Base-by-base conservation (phyloP, 2,113 vertebrate species). In the Tauraco erythrolophus region DNA sequence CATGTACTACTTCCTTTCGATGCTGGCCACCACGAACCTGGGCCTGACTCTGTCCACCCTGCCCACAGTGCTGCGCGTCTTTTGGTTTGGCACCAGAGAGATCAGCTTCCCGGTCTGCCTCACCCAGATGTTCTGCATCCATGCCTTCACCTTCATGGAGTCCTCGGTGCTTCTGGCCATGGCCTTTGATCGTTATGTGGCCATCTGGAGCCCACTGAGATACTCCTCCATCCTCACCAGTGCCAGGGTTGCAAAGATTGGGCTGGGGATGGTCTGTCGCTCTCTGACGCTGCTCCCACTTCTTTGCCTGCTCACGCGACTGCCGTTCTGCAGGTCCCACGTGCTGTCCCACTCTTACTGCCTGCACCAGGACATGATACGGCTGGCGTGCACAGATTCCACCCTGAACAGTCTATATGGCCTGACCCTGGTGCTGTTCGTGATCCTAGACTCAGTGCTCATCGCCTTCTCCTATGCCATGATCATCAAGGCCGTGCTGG, bases 201-300 rank as follows among this genome's bases (percentile, higher is more conserved):
- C 91, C 48, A 82, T 95, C 69, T 82, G 86, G 35, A 64, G 91
- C 30, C 94, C 83, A 0, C 45, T 98, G 61, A 92, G 95, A 37
- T 96, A 97, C 45, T 46, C 50, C 19, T 72, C 94, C 25, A 87
- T 97, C 43, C 76, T 97, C 35, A 96, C 90, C 21, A 91, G 68
- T 18, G 39, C 72, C 25, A 84, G 92, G 14, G 13, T 86, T 11
- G 85, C 43, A 46, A 39, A 50, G 31, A 76, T 91, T 18, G 92
- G 83, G 19, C 12, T 82, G 80, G 84, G 27, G 3, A 86, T 78
- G 24, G 24, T 69, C 70, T n/a, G 88, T 28, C 51, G 74, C 28
- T 45, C 45, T 4, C 14, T 96, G 53, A 54, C 39, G 3, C 7
- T 31, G 69, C 3, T 19, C 10, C 93, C 75, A 2, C 12, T 9